Conservation (phyloP, 1,140 invertebrate species). For the Zaprionus camerounensis region DNA sequence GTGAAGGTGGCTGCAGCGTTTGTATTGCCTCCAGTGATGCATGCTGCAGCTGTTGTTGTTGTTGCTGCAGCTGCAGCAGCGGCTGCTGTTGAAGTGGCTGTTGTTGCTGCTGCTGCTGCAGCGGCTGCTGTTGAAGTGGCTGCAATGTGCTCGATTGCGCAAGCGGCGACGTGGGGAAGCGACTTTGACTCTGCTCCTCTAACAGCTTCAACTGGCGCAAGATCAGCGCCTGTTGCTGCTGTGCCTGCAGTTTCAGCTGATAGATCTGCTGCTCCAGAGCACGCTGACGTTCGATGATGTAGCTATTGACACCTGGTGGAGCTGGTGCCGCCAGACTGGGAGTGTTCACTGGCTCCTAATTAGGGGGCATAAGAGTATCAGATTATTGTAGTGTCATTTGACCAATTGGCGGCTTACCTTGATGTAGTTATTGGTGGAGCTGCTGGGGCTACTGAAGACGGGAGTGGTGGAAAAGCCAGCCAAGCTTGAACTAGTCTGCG, state of each 20-base stretch:
- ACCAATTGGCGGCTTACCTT: constrained; percentile 52
- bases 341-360: constrained; percentile 52
- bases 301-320: constrained; percentile 68
- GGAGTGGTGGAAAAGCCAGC: constrained; percentile 62
- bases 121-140: constrained; percentile 55
- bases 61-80: constrained; percentile 36
- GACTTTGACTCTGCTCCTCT: constrained; percentile 85
- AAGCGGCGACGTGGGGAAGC: constrained; percentile 64
- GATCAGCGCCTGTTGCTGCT: constrained; percentile 89
- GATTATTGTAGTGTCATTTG: background rate
- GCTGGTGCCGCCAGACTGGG: constrained; percentile 30
- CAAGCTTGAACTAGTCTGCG: constrained; percentile 47
- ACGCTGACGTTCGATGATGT: constrained; percentile 87
- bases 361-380: background rate
- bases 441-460: constrained; percentile 54
- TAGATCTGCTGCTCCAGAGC: constrained; percentile 89
- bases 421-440: constrained; percentile 55
- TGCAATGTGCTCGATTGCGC: constrained; percentile 72
- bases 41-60: constrained; percentile 67
- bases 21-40: constrained; percentile 82
- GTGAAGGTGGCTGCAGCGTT: constrained; percentile 72
- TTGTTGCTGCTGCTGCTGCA: constrained; percentile 46
- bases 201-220: constrained; percentile 87
- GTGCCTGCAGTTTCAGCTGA: constrained; percentile 86
- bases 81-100: constrained; percentile 37